These are phyloP conservation scores for Nematopogon swammerdamellus DNA, from an alignment of 2,888 invertebrate genomes.

Conservation along the genomic window DNA sequence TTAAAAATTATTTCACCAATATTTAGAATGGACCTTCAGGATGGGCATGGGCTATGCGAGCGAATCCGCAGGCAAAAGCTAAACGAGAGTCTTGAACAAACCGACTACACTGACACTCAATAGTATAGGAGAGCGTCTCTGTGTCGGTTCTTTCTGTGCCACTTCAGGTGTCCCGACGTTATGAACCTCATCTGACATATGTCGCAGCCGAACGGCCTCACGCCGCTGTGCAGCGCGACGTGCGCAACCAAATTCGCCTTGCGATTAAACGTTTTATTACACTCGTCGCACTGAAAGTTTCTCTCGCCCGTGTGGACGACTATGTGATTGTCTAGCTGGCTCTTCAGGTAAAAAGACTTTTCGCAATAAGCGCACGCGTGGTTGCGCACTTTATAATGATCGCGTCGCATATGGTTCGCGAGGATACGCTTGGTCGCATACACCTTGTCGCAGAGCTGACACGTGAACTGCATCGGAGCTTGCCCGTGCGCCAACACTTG, in stretches of 20 bases:
- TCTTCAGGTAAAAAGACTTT: constrained; percentile 16
- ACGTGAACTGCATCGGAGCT: constrained; percentile 26
- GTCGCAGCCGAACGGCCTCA: constrained; percentile 53
- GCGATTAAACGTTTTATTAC: constrained; percentile 59
- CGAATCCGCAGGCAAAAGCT: too few relatives aligned
- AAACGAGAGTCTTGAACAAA: too few relatives aligned
- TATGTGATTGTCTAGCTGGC: constrained; percentile 18
- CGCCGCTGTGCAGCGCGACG: constrained; percentile 56
- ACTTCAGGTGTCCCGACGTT: not conserved
- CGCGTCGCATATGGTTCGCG: not conserved
- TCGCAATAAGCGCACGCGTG: not conserved
- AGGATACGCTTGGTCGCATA: constrained; percentile 19
- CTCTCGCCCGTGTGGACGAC: constrained; percentile 50
- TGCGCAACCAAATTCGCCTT: constrained; percentile 58
- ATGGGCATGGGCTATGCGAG: too few relatives aligned
- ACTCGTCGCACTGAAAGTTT: constrained; percentile 55
- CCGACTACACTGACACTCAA: not conserved
- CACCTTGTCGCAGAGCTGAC: constrained; percentile 30
- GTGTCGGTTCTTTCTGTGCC: not conserved
- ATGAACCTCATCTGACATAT: not conserved
- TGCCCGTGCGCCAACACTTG: constrained; percentile 30
- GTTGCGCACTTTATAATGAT: not conserved
- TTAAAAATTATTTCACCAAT: too few relatives aligned
- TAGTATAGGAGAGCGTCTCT: not conserved
- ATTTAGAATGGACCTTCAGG: too few relatives aligned